Conservation (phyloP, 2,888 invertebrate genomes). For the Pristionchus arcanus region DNA sequence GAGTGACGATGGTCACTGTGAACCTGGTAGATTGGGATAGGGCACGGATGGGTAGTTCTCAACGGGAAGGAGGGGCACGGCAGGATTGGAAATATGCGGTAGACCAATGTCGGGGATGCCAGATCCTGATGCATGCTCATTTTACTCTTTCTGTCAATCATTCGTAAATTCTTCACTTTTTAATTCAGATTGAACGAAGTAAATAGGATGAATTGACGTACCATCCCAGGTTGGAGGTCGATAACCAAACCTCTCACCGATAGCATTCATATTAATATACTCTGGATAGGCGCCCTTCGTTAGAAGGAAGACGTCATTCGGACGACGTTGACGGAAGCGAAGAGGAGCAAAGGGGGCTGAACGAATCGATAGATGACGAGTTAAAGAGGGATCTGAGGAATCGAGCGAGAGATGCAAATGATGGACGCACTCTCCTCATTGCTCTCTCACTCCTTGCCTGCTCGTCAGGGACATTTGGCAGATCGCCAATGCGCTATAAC, state of each 20-base stretch:
- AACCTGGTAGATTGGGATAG: slow-evolving; percentile 38
- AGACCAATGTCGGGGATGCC: slow-evolving; percentile 46
- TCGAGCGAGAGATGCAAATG: too few species aligned
- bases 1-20: neutral
- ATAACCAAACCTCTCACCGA: slow-evolving; percentile 16
- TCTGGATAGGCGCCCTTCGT: slow-evolving; percentile 54
- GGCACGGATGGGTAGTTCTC: slow-evolving; percentile 49
- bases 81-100: slow-evolving; percentile 41
- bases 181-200: neutral
- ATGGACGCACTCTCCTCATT: too few species aligned
- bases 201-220: neutral
- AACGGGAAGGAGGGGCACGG: slow-evolving; percentile 19
- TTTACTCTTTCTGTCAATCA: too few species aligned
- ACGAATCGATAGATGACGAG: neutral
- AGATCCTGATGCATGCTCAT: slow-evolving; percentile 32
- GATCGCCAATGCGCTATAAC: too few species aligned
- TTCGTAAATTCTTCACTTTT: neutral
- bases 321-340: slow-evolving; percentile 44
- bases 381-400: too few species aligned
- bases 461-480: too few species aligned
- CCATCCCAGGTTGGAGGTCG: neutral
- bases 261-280: slow-evolving; percentile 17
- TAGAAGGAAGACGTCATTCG: slow-evolving; percentile 39
- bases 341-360: slow-evolving; percentile 25
- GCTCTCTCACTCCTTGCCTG: too few species aligned